A percentile compares a stretch with the other conserved stretches of the same genome.
Conservation (phyloP, 1,140 invertebrate genomes). For the Apocrypta bakeri region DNA sequence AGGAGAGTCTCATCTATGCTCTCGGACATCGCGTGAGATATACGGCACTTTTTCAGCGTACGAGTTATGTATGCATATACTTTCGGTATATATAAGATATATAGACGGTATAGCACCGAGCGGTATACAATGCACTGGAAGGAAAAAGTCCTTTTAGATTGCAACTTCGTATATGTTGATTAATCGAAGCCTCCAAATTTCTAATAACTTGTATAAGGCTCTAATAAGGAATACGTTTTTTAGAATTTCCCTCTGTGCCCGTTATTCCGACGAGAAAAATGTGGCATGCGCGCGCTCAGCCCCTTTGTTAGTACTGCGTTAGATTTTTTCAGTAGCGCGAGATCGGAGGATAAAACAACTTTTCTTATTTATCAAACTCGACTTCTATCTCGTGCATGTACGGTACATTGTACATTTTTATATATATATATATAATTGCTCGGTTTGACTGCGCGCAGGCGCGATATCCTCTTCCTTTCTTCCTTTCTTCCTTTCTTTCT, state of each 20-base stretch:
- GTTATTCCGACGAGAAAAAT: background rate
- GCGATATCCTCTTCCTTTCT: background rate
- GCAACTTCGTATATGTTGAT: too few relatives aligned
- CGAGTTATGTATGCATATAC: background rate
- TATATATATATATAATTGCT: too few relatives aligned
- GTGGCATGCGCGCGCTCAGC: background rate
- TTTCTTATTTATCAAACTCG: constrained; percentile 41
- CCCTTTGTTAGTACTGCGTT: background rate
- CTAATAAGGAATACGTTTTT: too few relatives aligned
- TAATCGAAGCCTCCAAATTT: too few relatives aligned
- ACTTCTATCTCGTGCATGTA: background rate
- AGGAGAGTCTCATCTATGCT: background rate
- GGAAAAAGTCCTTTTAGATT: too few relatives aligned
- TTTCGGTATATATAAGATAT: background rate
- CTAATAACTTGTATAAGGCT: too few relatives aligned
- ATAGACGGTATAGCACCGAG: too few relatives aligned
- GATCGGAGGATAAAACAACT: constrained; percentile 15
- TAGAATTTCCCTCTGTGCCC: background rate
- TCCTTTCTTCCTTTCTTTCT: too few relatives aligned
- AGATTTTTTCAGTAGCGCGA: constrained; percentile 3
- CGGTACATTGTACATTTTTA: background rate
- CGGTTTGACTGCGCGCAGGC: background rate
- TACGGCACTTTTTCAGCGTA: background rate
- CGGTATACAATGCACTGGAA: too few relatives aligned
- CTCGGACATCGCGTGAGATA: background rate